Percentiles rank a stretch among this genome's conserved stretches.
These are phyloP conservation scores for Priocnemis perturbator DNA, from an alignment of 2,888 invertebrate genomes.

Conservation along the genomic window DNA sequence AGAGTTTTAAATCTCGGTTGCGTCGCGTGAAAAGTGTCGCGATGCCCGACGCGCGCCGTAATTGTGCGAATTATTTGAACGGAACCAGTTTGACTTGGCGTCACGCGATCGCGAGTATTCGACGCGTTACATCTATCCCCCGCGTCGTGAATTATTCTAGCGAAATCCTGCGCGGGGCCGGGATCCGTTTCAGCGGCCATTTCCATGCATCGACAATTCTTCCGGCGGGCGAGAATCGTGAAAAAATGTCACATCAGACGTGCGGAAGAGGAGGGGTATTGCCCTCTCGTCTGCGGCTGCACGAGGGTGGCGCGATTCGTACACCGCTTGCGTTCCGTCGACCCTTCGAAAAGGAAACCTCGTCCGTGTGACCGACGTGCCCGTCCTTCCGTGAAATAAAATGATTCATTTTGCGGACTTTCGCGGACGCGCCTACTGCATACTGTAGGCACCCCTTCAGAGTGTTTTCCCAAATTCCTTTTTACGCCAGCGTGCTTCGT, in stretches of 20 bases:
- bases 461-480: too few species aligned
- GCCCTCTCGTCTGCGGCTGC: background rate
- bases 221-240: slow-evolving; percentile 36
- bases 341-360: slow-evolving; percentile 46
- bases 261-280: slow-evolving; percentile 23
- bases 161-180: too few species aligned
- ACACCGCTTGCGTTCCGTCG: slow-evolving; percentile 30
- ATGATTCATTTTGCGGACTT: slow-evolving; percentile 61
- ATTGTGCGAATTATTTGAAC: too few species aligned
- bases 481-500: too few species aligned
- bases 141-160: slow-evolving; percentile 8
- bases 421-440: slow-evolving; percentile 51
- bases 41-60: too few species aligned
- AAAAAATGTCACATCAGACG: slow-evolving; percentile 30
- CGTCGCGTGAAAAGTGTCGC: too few species aligned
- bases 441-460: slow-evolving; percentile 26
- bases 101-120: slow-evolving; percentile 11
- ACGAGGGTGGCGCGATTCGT: slow-evolving; percentile 35
- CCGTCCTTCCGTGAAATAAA: slow-evolving; percentile 69
- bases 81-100: background rate
- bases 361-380: slow-evolving; percentile 67
- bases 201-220: slow-evolving; percentile 40
- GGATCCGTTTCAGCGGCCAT: slow-evolving; percentile 27
- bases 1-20: too few species aligned
- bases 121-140: slow-evolving; percentile 10